Conservation (phyloP, 1,140 invertebrate species). For the Musca vetustissima region DNA sequence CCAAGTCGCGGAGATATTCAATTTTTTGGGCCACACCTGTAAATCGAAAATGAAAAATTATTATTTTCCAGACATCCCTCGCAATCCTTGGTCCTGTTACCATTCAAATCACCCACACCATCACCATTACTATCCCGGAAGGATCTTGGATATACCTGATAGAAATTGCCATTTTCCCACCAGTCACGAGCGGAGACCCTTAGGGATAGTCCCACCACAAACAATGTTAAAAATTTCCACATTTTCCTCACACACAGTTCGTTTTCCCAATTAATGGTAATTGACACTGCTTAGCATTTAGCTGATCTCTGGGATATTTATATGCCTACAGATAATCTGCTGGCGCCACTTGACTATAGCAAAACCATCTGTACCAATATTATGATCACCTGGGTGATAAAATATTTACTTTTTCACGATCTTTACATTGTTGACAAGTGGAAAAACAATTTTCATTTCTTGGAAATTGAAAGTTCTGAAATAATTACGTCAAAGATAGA, state of each 20-base stretch:
- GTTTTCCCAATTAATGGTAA: not conserved
- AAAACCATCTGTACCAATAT: constrained; percentile 12
- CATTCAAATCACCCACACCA: constrained; percentile 55
- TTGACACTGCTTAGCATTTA: no score
- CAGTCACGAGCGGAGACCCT: constrained; percentile 56
- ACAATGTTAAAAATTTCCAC: constrained; percentile 1
- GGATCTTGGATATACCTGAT: constrained; percentile 69
- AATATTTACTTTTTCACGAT: no score
- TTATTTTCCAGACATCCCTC: constrained; percentile 28
- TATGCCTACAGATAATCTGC: no score
- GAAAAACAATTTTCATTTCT: no score
- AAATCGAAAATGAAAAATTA: constrained; percentile 35
- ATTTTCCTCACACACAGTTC: not conserved
- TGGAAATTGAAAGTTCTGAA: no score
- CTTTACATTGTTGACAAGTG: no score
- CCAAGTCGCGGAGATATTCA: constrained; percentile 63
- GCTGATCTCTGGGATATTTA: no score
- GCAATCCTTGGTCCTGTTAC: constrained; percentile 55
- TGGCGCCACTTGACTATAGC: no score
- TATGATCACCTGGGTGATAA: not conserved
- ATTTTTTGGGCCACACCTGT: constrained; percentile 61
- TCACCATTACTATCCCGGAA: constrained; percentile 69
- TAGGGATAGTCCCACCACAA: constrained; percentile 7
- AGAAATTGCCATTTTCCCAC: constrained; percentile 67
- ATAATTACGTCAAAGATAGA: no score